Evolutionary conservation across 2,888 invertebrate genomes (phyloP), one percentile per base, ranked within the genome.

Genomic region (Apamea monoglypha): DNA sequence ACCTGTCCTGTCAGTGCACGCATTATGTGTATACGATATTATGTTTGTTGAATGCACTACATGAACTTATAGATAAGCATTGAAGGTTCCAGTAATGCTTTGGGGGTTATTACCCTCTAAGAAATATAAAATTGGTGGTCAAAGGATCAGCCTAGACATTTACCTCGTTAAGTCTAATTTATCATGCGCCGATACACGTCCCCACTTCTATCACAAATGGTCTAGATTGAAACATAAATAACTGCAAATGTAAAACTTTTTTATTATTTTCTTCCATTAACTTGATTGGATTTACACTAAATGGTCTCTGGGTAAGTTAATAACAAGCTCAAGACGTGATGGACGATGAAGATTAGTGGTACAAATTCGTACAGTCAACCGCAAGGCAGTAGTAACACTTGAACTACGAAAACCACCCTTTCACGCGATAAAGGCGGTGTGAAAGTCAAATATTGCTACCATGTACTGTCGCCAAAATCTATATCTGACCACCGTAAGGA

Each of bases 211-310:
- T 47, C 18, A 61, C 16, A 68, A 77, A 47, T 61, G 50, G 12
- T 53, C 32, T 32, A 25, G 44, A 73, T 61, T 47, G 61, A 72
- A 75, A 73, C 59, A 21, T 53, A 6, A 3, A 53, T 7, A n/a
- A 32, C 44, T 56, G 29, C 29, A 56, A 50, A 78, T 50, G 8
- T 66, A 29, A 67, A 32, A 50, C 12, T 21, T 66, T 76, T 64
- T 79, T 80, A 64, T 64, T 80, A 29, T 78, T 74, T 86, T 68
- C 40, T 29, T 64, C 76, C 80, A 83, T 86, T 83, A 56, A 29
- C 47, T 84, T 83, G 81, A 88, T 86, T 80, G 73, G 61, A 36
- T 71, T 77, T 36, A n/a, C 59, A 64, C 66, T 78, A 74, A 86
- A 82, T 53, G 80, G 66, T 36, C 67, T 47, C 32, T 61, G 40